Evolutionary conservation across 2,113 vertebrate species (phyloP), one percentile per base, ranked within the genome.

Genomic region (Lipotes vexillifer): DNA sequence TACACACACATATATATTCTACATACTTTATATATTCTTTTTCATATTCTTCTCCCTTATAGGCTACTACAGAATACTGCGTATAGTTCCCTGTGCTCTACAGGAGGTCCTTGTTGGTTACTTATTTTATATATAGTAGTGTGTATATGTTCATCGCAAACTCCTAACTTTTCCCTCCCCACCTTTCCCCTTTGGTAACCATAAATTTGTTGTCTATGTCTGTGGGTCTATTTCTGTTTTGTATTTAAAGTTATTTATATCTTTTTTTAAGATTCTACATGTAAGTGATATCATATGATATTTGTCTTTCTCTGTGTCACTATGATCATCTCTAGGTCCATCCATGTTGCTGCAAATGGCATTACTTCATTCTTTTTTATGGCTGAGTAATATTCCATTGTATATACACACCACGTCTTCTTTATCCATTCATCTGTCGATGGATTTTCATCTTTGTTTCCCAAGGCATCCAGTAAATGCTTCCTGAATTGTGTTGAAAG

Each of bases 351-450:
- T 33, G 9, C 74, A 77, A 0, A 33, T 13, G 74, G 44, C 44
- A 33, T n/a, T 21, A n/a, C 21, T 13, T 21, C 5, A 2, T 21
- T 5, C 46, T 4, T 33, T 33, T 11, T 52, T 33, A 7, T 1
- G 46, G 46, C 74, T 52, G 74, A 31, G 46, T 52, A 2, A 12
- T 21, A 49, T 49, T 33, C 44, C 29, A 1, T 31, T 21, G 44
- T 20, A 6, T 6, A 21, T 6, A 3, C 18, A 1, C 1, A 18
- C n/a, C n/a, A n/a, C n/a, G n/a, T n/a, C n/a, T n/a, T n/a, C n/a
- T n/a, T n/a, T n/a, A n/a, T n/a, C n/a, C 31, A 7, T 33, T 49
- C 41, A 0, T 33, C 74, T 21, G 29, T 77, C 29, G 6, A 5
- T 21, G 0, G n/a, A 44, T 78, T 6, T 8, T 61, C 49, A 20